Evolutionary conservation across 2,113 vertebrate species (phyloP).

Genomic region (Numida meleagris): DNA sequence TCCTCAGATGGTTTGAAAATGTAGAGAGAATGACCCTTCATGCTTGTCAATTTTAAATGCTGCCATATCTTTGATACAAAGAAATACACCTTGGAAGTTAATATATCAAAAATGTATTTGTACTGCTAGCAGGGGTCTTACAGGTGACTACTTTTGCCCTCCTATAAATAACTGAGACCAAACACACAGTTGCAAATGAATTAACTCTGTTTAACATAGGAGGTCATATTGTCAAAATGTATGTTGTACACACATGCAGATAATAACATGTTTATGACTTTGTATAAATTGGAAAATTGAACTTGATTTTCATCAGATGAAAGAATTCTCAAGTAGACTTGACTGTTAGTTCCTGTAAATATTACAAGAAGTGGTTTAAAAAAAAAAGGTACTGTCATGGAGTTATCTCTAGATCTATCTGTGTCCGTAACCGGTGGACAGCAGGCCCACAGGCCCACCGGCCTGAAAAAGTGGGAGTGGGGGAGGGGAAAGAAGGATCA

Average conservation of each 20-base stretch:
- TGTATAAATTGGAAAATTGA: not conserved
- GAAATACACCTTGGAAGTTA: not conserved
- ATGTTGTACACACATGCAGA: not conserved
- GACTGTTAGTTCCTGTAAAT: not conserved
- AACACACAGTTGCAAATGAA: not conserved
- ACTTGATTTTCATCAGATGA: not conserved
- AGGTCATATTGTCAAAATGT: not conserved
- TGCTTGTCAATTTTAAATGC: not conserved
- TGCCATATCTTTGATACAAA: not conserved
- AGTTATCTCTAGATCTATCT: too few relatives aligned
- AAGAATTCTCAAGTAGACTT: not conserved
- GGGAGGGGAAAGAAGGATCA: too few relatives aligned
- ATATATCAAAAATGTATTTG: not conserved
- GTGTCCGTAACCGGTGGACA: too few relatives aligned
- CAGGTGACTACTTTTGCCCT: not conserved
- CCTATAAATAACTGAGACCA: not conserved
- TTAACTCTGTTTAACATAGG: fast-evolving
- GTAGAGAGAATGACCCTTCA: not conserved
- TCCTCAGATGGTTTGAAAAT: not conserved
- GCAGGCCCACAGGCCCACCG: too few relatives aligned
- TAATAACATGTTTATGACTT: not conserved
- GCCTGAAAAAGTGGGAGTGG: too few relatives aligned
- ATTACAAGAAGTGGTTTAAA: not conserved
- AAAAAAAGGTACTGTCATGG: too few relatives aligned
- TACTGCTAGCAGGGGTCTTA: not conserved